Base-by-base conservation (phyloP, 2,888 invertebrate species). In the Heliconius ethilla region DNA sequence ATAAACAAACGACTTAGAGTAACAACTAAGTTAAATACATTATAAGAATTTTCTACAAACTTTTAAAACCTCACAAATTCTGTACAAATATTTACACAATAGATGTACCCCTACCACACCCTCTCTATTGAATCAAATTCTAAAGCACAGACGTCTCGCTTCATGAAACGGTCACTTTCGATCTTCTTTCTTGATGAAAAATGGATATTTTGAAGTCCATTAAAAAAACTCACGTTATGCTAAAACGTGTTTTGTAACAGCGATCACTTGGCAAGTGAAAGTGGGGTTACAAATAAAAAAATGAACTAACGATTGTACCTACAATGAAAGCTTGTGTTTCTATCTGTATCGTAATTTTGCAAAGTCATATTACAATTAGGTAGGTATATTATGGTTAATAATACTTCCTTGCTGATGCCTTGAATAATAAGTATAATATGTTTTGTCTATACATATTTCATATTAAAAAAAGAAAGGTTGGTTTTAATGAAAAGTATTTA, bases 251-350 rank as follows among this genome's bases (percentile, higher is more conserved):
- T 81, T 81, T 81, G 79, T 78, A 85, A 85, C 83, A 81, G 83
- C 85, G 84, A 88, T 89, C 89, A 89, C 88, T 89, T 86, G 87
- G 84, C 81, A 83, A 90, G 92, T 90, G 93, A 93, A 93, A 93
- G 93, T 89, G 83, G 85, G 86, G 86, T 87, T 86, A 86, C 87
- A 88, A 88, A 89, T 88, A 88, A 87, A 85, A 86, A 84, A 83
- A 82, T 81, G 78, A 84, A 82, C 55, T 70, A 84, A 82, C 82
- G 82, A 80, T 75, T 45, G 83, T 77, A 86, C 84, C 89, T 89
- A 89, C 86, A 90, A 90, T 90, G 72, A 91, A 90, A 89, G 85
- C 83, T 83, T 84, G 84, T 77, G 78, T 75, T 78, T 27, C 67
- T 78, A 80, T 78, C 76, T 40, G 67, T 69, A 78, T 77, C 65